phyloP scores from a whole-genome alignment of 2,888 invertebrate species.

The Clitarchus hookeri region DNA sequence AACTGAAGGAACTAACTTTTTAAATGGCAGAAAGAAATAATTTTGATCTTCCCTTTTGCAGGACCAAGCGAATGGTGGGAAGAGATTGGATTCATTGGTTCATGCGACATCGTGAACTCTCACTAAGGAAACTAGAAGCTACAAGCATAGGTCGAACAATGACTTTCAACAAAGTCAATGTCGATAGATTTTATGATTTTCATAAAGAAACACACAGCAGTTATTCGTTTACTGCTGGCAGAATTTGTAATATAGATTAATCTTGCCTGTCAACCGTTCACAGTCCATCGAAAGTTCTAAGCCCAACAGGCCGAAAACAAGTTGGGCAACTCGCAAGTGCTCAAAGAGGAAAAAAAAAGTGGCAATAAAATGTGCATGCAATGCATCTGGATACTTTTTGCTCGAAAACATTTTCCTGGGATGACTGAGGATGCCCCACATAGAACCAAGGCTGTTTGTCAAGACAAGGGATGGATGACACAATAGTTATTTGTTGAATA shows the following conservation, averaged over 20 bases:
- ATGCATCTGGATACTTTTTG: not conserved
- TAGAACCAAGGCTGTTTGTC: not conserved
- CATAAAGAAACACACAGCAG: not conserved
- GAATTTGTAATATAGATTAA: not conserved
- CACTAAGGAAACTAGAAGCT: too few relatives aligned
- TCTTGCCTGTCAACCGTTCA: not conserved
- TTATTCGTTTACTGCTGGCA: not conserved
- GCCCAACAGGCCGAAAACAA: not conserved
- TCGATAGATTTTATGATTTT: not conserved
- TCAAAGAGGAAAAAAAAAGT: not conserved
- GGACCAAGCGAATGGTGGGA: too few relatives aligned
- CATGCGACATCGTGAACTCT: too few relatives aligned
- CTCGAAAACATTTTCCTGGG: not conserved
- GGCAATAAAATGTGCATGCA: not conserved
- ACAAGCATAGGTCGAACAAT: not conserved
- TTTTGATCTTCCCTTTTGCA: too few relatives aligned
- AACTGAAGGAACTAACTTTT: too few relatives aligned
- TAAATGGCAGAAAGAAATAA: too few relatives aligned
- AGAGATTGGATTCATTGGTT: too few relatives aligned
- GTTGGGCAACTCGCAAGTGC: not conserved
- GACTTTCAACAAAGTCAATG: not conserved
- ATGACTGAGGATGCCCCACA: not conserved
- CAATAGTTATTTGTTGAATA: not conserved
- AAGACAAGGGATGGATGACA: not conserved
- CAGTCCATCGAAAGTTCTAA: not conserved